Conservation (phyloP, 2,888 invertebrate genomes). For the Melinopterus prodromus region DNA sequence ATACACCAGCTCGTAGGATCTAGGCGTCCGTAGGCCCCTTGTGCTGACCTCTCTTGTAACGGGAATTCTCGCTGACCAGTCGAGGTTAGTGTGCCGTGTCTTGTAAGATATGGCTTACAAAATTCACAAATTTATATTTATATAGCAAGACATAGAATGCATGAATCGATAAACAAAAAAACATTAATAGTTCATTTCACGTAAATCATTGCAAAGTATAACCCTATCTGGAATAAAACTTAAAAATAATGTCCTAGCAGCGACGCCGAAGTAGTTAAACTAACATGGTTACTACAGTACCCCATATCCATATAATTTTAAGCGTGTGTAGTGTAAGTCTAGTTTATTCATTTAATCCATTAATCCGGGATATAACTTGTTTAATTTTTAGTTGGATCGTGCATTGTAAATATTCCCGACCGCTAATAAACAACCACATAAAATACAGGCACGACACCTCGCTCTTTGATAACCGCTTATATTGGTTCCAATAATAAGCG, state of each 20-base stretch:
- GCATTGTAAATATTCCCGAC: constrained; percentile 18
- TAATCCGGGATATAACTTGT: background rate
- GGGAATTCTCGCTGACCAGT: too few relatives aligned
- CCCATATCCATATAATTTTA: background rate
- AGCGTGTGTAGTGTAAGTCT: background rate
- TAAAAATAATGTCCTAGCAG: background rate
- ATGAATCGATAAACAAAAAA: too few relatives aligned
- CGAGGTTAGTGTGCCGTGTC: too few relatives aligned
- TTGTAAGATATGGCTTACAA: too few relatives aligned
- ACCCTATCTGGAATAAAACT: background rate
- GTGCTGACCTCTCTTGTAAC: too few relatives aligned
- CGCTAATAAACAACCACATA: constrained; percentile 23
- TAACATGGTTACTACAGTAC: background rate
- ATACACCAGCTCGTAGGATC: too few relatives aligned
- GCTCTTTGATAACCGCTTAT: background rate
- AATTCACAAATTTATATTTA: too few relatives aligned
- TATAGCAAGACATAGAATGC: too few relatives aligned
- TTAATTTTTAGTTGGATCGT: background rate
- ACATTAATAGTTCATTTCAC: too few relatives aligned
- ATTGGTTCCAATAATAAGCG: background rate
- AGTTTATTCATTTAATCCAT: background rate
- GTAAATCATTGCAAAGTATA: background rate
- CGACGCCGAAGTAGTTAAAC: background rate
- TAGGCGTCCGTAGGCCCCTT: too few relatives aligned
- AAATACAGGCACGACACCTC: constrained; percentile 12